Evolutionary conservation across 2,888 invertebrate species (phyloP).

Genomic region (Xanthia icteritia): DNA sequence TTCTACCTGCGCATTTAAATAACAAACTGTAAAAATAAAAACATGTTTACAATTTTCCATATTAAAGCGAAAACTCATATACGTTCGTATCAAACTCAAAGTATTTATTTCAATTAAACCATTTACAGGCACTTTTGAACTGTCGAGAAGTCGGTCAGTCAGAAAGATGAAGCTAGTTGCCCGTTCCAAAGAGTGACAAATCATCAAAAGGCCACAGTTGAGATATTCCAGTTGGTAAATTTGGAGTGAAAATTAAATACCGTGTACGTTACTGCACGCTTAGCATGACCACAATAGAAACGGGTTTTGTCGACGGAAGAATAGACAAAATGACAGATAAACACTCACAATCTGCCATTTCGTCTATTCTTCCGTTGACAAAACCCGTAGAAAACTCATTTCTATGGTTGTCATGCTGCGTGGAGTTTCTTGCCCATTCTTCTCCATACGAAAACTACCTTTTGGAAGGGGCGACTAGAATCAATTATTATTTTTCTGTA

Average conservation of each 20-base stretch:
- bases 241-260: not conserved
- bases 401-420: no score
- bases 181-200: not conserved
- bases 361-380: no score
- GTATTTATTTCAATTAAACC: not conserved
- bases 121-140: not conserved
- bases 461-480: no score
- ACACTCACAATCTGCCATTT: no score
- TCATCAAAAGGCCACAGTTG: not conserved
- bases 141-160: not conserved
- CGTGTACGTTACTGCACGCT: not conserved
- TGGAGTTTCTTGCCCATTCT: no score
- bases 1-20: conserved; percentile 33
- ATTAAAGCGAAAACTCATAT: not conserved
- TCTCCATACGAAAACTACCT: no score
- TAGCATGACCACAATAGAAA: no score
- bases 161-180: not conserved
- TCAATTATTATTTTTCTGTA: no score
- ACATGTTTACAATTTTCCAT: not conserved
- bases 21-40: conserved; percentile 16
- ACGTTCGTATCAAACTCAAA: not conserved
- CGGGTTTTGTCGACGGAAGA: no score
- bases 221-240: not conserved
- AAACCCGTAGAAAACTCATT: no score
- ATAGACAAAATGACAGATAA: no score